Percentiles rank a stretch among this genome's conserved stretches.
Conservation (phyloP, 2,797 vertebrate genomes). For the Peromyscus aztecus region DNA sequence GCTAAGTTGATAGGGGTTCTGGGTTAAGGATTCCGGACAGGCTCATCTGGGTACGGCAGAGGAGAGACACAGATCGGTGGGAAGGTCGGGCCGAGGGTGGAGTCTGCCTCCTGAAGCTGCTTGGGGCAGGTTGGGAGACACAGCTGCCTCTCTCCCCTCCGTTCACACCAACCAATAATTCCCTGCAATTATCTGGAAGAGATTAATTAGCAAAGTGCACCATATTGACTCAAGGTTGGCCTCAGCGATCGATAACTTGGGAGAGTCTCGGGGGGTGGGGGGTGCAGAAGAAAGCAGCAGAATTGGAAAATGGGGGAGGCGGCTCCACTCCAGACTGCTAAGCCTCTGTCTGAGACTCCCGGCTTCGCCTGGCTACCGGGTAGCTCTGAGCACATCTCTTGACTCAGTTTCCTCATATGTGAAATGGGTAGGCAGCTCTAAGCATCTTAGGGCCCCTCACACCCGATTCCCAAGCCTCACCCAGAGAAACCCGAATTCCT, state of each 20-base stretch:
- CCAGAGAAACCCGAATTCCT: background rate
- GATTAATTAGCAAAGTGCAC: slow-evolving; percentile 82
- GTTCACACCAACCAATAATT: slow-evolving; percentile 56
- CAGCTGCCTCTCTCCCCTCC: background rate
- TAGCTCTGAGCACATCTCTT: background rate
- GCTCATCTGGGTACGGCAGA: background rate
- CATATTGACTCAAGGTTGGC: slow-evolving; percentile 67
- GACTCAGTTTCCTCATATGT: slow-evolving; percentile 13
- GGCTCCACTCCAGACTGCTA: background rate
- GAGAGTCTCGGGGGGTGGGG: background rate
- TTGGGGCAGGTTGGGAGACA: background rate
- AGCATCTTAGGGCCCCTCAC: background rate
- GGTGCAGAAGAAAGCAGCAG: background rate
- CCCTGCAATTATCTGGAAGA: slow-evolving; percentile 67
- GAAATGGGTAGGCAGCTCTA: background rate
- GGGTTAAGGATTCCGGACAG: background rate
- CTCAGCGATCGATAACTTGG: slow-evolving; percentile 61
- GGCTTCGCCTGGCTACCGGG: background rate
- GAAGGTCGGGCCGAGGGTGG: background rate
- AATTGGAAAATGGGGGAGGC: background rate
- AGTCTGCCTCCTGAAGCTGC: background rate
- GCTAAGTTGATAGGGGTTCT: background rate
- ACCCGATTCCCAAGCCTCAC: background rate
- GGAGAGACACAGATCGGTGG: rapidly evolving
- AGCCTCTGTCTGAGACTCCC: background rate